Conservation (phyloP, 2,888 invertebrate species). For the Trachelus stipa region DNA sequence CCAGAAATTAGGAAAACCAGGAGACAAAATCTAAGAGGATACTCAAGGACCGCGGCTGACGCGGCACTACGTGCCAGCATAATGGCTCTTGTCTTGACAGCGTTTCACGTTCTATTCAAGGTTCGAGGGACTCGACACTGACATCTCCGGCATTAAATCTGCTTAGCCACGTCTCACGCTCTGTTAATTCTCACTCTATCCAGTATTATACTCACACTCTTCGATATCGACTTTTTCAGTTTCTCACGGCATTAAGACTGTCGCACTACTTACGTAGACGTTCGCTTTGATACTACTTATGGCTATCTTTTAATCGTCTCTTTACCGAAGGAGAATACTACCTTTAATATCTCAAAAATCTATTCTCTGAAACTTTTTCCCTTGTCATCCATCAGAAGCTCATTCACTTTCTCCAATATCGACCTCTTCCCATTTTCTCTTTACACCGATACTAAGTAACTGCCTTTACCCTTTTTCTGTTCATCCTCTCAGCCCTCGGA, state of each 20-base stretch:
- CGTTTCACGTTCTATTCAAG: conserved; percentile 50
- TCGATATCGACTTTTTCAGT: background rate
- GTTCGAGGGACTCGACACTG: conserved; percentile 35
- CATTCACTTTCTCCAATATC: background rate
- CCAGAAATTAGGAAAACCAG: conserved; percentile 11
- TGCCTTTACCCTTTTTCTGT: background rate
- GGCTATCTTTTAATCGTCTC: no score
- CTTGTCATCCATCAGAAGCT: background rate
- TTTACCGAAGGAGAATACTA: background rate
- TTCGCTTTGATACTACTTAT: no score
- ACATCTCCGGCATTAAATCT: conserved; percentile 42
- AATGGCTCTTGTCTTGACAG: conserved; percentile 58
- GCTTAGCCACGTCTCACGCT: conserved; percentile 29
- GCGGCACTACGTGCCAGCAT: conserved; percentile 60
- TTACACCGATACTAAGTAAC: background rate
- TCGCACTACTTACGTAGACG: no score
- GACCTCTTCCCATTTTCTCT: background rate
- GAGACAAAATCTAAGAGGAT: conserved; percentile 30
- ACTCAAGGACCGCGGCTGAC: conserved; percentile 57
- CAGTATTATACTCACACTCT: background rate
- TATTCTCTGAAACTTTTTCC: background rate
- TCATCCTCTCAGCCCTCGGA: background rate
- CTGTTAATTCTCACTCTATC: background rate
- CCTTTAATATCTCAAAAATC: background rate
- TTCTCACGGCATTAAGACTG: no score